phyloP scores from a whole-genome alignment of 2,888 invertebrate genomes.

The Drosophila histrio region DNA sequence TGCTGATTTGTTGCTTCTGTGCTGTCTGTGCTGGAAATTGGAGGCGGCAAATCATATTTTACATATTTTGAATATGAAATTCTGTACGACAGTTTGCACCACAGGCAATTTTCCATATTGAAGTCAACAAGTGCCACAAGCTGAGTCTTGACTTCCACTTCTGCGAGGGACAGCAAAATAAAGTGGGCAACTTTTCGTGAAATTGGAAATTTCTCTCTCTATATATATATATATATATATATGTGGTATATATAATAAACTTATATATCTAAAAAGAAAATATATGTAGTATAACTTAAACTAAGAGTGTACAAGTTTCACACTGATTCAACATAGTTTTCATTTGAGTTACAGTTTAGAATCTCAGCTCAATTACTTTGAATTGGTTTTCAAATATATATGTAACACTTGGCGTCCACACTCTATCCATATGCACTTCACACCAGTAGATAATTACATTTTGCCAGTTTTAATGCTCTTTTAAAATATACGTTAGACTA shows the following conservation, averaged over 20 bases:
- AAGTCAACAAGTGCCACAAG: constrained; percentile 40
- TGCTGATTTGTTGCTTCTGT: constrained; percentile 34
- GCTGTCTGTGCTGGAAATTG: constrained; percentile 11
- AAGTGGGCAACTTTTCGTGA: background rate
- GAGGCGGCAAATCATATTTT: constrained; percentile 41
- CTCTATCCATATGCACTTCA: background rate
- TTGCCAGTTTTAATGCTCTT: too few species aligned
- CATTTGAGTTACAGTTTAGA: background rate
- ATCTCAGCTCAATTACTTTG: background rate
- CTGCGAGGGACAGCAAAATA: background rate
- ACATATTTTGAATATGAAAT: constrained; percentile 41
- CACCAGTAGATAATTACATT: background rate
- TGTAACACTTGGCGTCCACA: background rate
- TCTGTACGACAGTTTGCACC: constrained; percentile 10
- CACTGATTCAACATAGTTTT: background rate
- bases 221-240: background rate
- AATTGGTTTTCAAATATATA: background rate
- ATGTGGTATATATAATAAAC: background rate
- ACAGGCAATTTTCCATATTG: constrained; percentile 11
- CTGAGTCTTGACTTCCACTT: background rate
- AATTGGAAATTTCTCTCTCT: background rate
- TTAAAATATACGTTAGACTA: too few species aligned
- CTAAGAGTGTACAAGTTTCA: constrained; percentile 4
- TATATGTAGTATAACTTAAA: background rate
- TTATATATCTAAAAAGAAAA: background rate